phyloP scores from a whole-genome alignment of 2,113 vertebrate genomes.

The Colistium nudipinnis region DNA sequence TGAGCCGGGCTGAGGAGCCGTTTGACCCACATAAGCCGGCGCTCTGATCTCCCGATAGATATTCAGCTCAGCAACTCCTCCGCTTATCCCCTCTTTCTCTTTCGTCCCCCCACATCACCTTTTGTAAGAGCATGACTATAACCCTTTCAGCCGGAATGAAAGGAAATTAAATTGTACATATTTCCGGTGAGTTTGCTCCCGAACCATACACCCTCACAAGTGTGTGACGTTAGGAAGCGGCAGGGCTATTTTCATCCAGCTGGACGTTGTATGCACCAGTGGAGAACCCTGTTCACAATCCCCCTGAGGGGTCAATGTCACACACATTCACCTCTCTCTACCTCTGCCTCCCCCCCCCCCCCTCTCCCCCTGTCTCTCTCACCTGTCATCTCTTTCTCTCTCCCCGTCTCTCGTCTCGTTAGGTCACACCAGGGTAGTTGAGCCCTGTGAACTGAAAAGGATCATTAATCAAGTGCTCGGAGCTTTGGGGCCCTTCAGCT shows the following conservation, averaged over 20 bases:
- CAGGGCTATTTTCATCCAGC: not conserved
- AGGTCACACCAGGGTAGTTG: conserved; percentile 35
- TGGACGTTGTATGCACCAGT: not conserved
- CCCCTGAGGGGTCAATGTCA: conserved; percentile 30
- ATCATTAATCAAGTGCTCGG: conserved; percentile 72
- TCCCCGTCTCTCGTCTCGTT: conserved; percentile 5
- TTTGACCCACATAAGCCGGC: conserved; percentile 73
- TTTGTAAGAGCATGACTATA: no score
- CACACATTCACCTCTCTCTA: not conserved
- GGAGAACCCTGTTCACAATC: not conserved
- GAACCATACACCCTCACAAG: not conserved
- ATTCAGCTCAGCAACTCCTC: conserved; percentile 67
- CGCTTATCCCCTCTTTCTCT: conserved; percentile 48
- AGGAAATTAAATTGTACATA: no score
- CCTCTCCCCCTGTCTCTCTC: no score
- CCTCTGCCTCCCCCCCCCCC: conserved; percentile 5
- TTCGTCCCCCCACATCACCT: conserved; percentile 3
- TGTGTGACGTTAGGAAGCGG: not conserved
- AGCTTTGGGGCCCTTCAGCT: conserved; percentile 64
- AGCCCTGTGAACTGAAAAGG: conserved; percentile 54
- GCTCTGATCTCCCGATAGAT: conserved; percentile 71
- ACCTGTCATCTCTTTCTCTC: no score
- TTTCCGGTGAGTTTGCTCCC: no score
- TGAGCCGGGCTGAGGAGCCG: conserved; percentile 49
- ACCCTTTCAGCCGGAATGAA: no score